Conservation (phyloP, 1,140 invertebrate species). For the Lutraria rhynchaena region DNA sequence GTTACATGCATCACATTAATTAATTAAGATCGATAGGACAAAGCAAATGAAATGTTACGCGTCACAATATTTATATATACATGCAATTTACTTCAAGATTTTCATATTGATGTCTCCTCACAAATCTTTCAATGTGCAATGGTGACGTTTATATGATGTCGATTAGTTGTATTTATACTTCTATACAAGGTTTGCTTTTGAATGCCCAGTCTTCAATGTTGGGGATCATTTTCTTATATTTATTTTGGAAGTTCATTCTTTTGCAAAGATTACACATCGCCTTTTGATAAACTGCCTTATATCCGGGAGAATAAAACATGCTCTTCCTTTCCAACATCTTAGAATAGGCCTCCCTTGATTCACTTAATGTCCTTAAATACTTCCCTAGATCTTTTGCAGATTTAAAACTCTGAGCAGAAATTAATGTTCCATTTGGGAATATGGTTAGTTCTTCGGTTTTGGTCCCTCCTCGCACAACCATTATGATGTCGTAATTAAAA, state of each 20-base stretch:
- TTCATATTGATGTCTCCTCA: too few relatives aligned
- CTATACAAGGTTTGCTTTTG: too few relatives aligned
- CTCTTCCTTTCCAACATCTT: neutral
- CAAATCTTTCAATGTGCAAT: too few relatives aligned
- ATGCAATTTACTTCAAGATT: too few relatives aligned
- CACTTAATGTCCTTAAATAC: neutral
- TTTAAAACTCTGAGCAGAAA: conserved; percentile 6
- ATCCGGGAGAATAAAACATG: neutral
- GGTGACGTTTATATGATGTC: too few relatives aligned
- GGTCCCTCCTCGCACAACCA: neutral
- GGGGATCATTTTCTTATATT: neutral
- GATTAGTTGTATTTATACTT: too few relatives aligned
- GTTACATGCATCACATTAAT: too few relatives aligned
- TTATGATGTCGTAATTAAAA: conserved; percentile 17
- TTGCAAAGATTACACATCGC: conserved; percentile 7
- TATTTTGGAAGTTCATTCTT: neutral
- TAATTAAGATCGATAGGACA: too few relatives aligned
- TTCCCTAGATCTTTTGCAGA: neutral
- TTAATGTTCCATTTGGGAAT: neutral
- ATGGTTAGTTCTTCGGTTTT: neutral
- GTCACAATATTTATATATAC: too few relatives aligned
- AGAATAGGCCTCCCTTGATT: neutral
- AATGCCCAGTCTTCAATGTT: too few relatives aligned
- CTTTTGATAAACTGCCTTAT: neutral
- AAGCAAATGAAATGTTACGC: too few relatives aligned